These are phyloP conservation scores for Ectemnius lituratus DNA, from an alignment of 2,888 invertebrate genomes.

Conservation along the genomic window DNA sequence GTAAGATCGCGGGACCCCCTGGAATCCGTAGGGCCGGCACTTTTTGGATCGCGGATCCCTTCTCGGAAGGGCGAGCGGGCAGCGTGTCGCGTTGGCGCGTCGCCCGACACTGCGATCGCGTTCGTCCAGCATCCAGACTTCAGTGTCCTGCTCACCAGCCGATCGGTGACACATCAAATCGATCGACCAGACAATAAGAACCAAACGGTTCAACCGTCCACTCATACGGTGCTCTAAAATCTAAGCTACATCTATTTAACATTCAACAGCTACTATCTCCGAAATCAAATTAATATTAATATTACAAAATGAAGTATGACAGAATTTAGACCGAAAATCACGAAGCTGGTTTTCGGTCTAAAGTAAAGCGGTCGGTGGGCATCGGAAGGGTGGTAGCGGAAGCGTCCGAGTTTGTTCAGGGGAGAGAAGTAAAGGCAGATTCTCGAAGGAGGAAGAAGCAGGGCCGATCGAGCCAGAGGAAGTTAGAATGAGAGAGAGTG, in stretches of 20 bases:
- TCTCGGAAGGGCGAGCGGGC: slow-evolving; percentile 51
- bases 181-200: slow-evolving; percentile 20
- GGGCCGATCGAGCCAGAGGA: slow-evolving; percentile 19
- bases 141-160: not conserved
- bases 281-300: no score
- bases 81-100: slow-evolving; percentile 20
- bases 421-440: slow-evolving; percentile 1
- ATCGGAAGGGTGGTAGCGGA: slow-evolving; percentile 30
- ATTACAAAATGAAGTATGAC: not conserved
- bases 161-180: slow-evolving; percentile 38
- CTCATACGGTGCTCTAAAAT: no score
- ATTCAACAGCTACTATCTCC: no score
- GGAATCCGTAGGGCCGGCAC: slow-evolving; percentile 58
- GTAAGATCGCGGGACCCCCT: slow-evolving; percentile 46
- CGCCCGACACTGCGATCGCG: not conserved
- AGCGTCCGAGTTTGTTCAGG: slow-evolving; percentile 13
- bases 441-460: slow-evolving; percentile 17
- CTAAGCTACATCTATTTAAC: no score
- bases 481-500: slow-evolving; percentile 39
- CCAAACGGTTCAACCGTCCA: not conserved
- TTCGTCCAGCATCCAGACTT: no score
- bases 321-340: not conserved
- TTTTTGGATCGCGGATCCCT: slow-evolving; percentile 52
- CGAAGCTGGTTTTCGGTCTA: not conserved
- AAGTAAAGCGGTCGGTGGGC: slow-evolving; percentile 10